Base-by-base conservation (phyloP, 2,113 vertebrate species). In the Microtus montanus region DNA sequence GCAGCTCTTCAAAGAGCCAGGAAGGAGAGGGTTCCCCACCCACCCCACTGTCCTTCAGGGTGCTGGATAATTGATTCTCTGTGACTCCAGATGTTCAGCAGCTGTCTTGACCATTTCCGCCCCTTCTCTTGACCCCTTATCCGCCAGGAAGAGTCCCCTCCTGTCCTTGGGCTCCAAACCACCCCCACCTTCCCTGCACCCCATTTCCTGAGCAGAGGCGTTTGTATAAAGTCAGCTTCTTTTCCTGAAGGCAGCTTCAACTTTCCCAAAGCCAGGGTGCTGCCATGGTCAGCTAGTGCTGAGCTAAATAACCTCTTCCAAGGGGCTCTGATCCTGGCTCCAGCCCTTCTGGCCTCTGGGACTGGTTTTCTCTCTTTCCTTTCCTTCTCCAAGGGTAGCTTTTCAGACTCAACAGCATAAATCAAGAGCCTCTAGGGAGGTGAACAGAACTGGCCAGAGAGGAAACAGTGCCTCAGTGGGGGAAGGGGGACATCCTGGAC, bases 81-180 rank as follows among this genome's bases (percentile, higher is more conserved):
- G 54, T 3, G 44, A 96, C 96, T 98, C 97, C 98, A 98, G 98
- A 98, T 98, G 98, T 98, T 98, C 94, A 93, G 95, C 98, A 98
- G 98, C 98, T 98, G 98, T 98, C 98, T 95, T 95, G 92, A 19
- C 96, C 68, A 70, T 84, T 97, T 98, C 98, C 97, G 97, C 97
- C 93, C 97, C 86, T 94, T 93, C 92, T 90, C 1, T 38, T 93
- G 96, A 91, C 97, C 97, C 92, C 1, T 24, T 85, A 96, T 98
- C 98, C 98, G 97, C 88, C 94, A 97, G 98, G 98, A 98, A 98
- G 97, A 70, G 89, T 97, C 96, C 89, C 96, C 97, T 96, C 15
- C 83, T 93, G 97, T 97, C 98, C 97, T 97, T 95, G 58, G 86
- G 68, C 20, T 90, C n/a, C 12, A 92, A 91, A 90, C 94, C 89